Conservation (phyloP, 2,888 invertebrate genomes). For the Rotaria magnacalcarata region DNA sequence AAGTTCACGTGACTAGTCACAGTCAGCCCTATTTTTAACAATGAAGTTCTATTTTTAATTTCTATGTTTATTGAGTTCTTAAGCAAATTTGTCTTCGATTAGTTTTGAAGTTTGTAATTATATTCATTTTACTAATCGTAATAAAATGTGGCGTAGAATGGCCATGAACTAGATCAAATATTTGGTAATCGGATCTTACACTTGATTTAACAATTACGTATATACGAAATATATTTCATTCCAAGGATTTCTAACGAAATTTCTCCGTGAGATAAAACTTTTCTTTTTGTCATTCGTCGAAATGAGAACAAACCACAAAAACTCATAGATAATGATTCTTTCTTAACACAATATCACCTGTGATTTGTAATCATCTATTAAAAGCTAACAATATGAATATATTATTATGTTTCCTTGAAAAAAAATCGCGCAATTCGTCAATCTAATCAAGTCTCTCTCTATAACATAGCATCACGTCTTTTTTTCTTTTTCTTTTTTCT, state of each 20-base stretch:
- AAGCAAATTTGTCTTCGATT: background rate
- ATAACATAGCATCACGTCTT: constrained; percentile 1
- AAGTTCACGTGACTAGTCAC: background rate
- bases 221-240: background rate
- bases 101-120: too few species aligned
- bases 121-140: background rate
- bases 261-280: background rate
- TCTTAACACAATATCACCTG: too few species aligned
- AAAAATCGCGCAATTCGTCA: constrained; percentile 18
- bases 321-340: too few species aligned
- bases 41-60: too few species aligned
- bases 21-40: too few species aligned
- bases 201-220: background rate
- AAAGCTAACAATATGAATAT: too few species aligned
- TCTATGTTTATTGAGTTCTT: background rate
- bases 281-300: background rate
- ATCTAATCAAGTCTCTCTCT: background rate
- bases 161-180: background rate
- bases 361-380: too few species aligned
- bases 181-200: constrained; percentile 9
- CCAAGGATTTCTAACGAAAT: background rate
- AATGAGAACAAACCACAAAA: too few species aligned
- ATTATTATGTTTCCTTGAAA: background rate
- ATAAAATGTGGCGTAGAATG: background rate
- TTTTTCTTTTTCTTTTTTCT: background rate